Evolutionary conservation across 2,888 invertebrate species (phyloP).

Genomic region (Calameuta filiformis): DNA sequence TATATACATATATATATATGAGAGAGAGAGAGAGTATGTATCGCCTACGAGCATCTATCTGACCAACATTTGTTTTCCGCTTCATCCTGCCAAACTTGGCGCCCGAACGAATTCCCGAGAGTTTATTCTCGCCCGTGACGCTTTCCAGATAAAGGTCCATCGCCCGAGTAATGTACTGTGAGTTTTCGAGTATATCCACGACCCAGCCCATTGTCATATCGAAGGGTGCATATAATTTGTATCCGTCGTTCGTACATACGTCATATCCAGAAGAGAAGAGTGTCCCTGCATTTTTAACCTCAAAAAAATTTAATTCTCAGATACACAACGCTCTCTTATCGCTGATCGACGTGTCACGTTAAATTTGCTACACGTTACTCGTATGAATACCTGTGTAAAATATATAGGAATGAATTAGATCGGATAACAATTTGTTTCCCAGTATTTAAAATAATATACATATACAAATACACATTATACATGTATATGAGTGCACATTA

Average conservation of each 20-base stretch:
- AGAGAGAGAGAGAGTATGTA: background rate
- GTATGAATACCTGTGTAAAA: background rate
- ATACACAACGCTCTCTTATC: background rate
- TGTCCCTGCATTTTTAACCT: background rate
- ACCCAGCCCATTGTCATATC: slow-evolving; percentile 25
- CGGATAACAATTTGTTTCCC: too few relatives aligned
- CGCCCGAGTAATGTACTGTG: slow-evolving; percentile 30
- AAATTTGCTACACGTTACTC: background rate
- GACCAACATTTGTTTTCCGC: background rate
- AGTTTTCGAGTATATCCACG: slow-evolving; percentile 39
- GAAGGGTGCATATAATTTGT: slow-evolving; percentile 41
- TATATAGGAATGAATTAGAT: background rate
- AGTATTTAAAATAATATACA: background rate
- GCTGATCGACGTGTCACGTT: background rate
- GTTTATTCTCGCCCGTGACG: background rate
- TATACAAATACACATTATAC: background rate
- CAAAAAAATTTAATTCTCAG: background rate
- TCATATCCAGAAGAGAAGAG: slow-evolving; percentile 23
- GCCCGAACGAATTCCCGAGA: background rate
- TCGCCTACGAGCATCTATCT: background rate
- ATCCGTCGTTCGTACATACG: slow-evolving; percentile 28
- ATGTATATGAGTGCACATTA: background rate
- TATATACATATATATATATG: too few relatives aligned
- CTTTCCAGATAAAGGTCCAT: slow-evolving; percentile 22
- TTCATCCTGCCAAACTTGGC: background rate